Percentiles rank a stretch among this genome's conserved stretches.
These are phyloP conservation scores for Ochropleura leucogaster DNA, from an alignment of 2,888 invertebrate species.

Conservation along the genomic window DNA sequence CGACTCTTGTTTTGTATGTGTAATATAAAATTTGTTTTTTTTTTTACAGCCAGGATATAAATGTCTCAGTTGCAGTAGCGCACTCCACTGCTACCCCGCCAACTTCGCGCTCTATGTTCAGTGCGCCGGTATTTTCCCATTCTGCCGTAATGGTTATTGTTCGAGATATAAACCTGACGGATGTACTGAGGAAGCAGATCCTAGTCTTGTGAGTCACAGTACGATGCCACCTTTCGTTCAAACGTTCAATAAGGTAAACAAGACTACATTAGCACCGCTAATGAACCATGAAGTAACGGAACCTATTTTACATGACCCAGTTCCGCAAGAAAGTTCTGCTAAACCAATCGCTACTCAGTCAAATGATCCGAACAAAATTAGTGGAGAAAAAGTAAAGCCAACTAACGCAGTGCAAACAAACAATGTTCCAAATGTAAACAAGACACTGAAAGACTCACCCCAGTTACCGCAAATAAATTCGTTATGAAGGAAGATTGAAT, in stretches of 20 bases:
- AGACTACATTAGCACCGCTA: constrained; percentile 24
- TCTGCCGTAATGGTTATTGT: constrained; percentile 74
- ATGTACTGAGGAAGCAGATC: constrained; percentile 61
- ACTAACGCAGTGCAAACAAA: neutral
- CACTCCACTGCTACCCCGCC: constrained; percentile 72
- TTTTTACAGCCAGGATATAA: constrained; percentile 73
- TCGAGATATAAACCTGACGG: constrained; percentile 68
- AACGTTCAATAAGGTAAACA: constrained; percentile 28
- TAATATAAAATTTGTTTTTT: neutral
- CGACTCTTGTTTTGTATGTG: neutral
- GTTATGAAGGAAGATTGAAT: constrained; percentile 3
- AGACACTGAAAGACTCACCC: constrained; percentile 27
- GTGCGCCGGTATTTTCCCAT: constrained; percentile 71
- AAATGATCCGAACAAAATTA: constrained; percentile 26
- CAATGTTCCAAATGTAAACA: neutral
- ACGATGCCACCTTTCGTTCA: constrained; percentile 45
- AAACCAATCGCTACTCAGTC: constrained; percentile 17
- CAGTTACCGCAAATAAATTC: constrained; percentile 1
- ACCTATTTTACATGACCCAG: constrained; percentile 9
- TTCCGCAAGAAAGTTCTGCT: constrained; percentile 32
- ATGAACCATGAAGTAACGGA: constrained; percentile 4
- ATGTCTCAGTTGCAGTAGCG: constrained; percentile 70
- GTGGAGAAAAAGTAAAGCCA: constrained; percentile 1
- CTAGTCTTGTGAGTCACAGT: constrained; percentile 20
- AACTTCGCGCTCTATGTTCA: constrained; percentile 72